Evolutionary conservation across 30 jellyfish, hydroid and myxozoan genomes (phyloP), one percentile per base, ranked within the genome.

Genomic region (Hydractinia echinata): DNA sequence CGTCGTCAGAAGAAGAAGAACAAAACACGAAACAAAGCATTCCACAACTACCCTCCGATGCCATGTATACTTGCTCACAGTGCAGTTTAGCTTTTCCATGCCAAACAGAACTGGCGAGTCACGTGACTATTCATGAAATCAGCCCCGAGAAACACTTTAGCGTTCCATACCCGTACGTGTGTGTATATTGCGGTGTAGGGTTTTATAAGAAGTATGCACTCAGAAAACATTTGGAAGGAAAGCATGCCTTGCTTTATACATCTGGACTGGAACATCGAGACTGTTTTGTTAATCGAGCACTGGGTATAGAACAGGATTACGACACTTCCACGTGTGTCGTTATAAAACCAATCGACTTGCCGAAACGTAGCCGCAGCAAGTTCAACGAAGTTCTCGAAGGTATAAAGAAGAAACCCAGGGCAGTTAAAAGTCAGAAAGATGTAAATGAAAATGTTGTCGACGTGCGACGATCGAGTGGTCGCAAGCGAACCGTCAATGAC

Each of bases 1-100:
- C 84, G 51, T 80, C 87, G 20, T 60, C 85, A 18, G 87, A 71
- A 71, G 53, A 79, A 13, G 87, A 62, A n/a, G 87, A 80, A 15
- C 6, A 6, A 20, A 68, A 0, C 16, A 54, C 53, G 19, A 76
- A 44, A 19, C 8, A 54, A 16, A n/a, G 4, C n/a, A 66, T 8
- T 66, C 15, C n/a, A 13, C 20, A 49, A 18, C 14, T 67, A 49
- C 8, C 4, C n/a, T 10, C 51, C 13, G n/a, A 52, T 5, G 51
- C 53, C 51, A 49, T 9, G 54, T 49, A n/a, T 5, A 74, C 3
- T 4, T 74, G 83, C 54, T 16, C 69, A 20, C 20, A 10, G n/a
- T 74, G 83, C 83, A 19, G 39, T 5, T 55, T 74, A 52, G 20
- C 10, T 49, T 74, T 74, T 67, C 66, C 66, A 10, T 74, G 69